Conservation (phyloP, 2,888 invertebrate species). For the Megastigmus dorsalis region DNA sequence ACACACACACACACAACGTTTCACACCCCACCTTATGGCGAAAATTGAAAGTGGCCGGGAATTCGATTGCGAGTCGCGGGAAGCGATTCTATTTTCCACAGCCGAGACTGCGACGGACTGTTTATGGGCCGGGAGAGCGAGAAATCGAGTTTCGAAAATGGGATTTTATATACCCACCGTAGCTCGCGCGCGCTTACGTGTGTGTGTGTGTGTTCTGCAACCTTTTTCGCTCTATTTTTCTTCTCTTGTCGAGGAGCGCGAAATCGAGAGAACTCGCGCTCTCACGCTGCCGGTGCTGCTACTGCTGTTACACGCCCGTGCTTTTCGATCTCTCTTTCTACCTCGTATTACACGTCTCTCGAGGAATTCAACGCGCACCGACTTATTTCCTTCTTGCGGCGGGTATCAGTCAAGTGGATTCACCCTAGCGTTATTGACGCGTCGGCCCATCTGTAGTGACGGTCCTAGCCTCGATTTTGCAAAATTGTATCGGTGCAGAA, state of each 20-base stretch:
- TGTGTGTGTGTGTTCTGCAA: too few relatives aligned
- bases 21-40: constrained; percentile 50
- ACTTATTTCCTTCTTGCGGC: too few relatives aligned
- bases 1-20: not conserved
- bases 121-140: constrained; percentile 57
- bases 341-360: constrained; percentile 31
- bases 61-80: constrained; percentile 62
- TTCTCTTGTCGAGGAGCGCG: not conserved
- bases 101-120: constrained; percentile 49
- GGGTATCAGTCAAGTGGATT: too few relatives aligned
- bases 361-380: too few relatives aligned
- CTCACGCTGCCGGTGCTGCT: too few relatives aligned
- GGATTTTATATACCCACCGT: constrained; percentile 59
- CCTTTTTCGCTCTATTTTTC: constrained; percentile 31
- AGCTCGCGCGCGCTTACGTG: not conserved
- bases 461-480: too few relatives aligned
- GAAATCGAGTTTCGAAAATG: constrained; percentile 64
- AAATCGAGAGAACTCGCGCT: too few relatives aligned
- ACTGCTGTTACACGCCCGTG: constrained; percentile 24
- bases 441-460: too few relatives aligned
- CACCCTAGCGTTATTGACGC: too few relatives aligned
- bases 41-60: constrained; percentile 71
- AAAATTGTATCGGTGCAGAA: too few relatives aligned
- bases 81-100: constrained; percentile 65
- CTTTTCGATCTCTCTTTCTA: constrained; percentile 8